Conservation (phyloP, 2,888 invertebrate genomes). For the Pseudanteris insignis region DNA sequence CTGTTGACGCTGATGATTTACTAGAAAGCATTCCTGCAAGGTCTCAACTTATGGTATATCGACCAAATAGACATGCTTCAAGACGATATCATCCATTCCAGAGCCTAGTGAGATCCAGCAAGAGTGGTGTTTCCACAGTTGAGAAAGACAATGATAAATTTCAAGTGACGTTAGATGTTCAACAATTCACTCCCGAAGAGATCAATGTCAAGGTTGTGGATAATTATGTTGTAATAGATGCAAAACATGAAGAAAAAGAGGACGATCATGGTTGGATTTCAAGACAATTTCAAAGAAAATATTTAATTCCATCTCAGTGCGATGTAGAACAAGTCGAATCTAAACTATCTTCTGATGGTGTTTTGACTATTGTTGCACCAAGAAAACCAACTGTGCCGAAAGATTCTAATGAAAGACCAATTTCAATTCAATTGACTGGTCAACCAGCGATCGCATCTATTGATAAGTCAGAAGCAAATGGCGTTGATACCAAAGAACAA, state of each 20-base stretch:
- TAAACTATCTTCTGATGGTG: conserved; percentile 83
- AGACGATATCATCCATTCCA: conserved; percentile 69
- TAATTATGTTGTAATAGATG: conserved; percentile 76
- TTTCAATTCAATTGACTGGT: conserved; percentile 56
- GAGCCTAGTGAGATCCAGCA: conserved; percentile 77
- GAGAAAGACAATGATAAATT: conserved; percentile 76
- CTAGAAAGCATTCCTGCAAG: conserved; percentile 70
- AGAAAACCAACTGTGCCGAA: conserved; percentile 67
- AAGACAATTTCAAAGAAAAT: conserved; percentile 66
- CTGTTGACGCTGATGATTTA: conserved; percentile 77
- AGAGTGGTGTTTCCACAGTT: conserved; percentile 79
- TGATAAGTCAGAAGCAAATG: no score
- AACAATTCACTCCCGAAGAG: conserved; percentile 48
- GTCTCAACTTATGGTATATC: conserved; percentile 24
- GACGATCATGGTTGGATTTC: conserved; percentile 76
- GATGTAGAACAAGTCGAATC: conserved; percentile 79
- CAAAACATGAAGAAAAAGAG: conserved; percentile 83
- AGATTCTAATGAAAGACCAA: conserved; percentile 47
- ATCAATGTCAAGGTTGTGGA: conserved; percentile 73
- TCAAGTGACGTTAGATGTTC: conserved; percentile 70
- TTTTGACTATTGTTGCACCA: conserved; percentile 79
- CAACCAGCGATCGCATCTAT: conserved; percentile 58
- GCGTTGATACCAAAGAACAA: no score
- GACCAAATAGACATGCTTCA: conserved; percentile 16
- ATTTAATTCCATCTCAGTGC: conserved; percentile 66